Evolutionary conservation across 2,888 invertebrate species (phyloP).

Genomic region (Platycnemis pennipes): DNA sequence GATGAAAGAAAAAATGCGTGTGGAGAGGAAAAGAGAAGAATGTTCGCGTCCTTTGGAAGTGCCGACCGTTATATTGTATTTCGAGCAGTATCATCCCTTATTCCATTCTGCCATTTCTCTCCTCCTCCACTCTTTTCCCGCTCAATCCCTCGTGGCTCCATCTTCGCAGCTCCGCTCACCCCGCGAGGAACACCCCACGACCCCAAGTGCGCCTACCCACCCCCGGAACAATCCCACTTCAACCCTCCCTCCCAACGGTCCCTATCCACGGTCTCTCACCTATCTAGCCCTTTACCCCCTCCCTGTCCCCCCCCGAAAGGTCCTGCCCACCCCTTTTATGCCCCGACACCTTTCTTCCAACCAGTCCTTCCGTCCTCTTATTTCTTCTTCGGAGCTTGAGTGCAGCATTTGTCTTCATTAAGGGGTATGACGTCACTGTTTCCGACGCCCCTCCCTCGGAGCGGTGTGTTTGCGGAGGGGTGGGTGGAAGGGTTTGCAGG

Average conservation of each 20-base stretch:
- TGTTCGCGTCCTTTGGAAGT: too few relatives aligned
- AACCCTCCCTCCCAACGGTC: neutral
- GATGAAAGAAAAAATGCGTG: too few relatives aligned
- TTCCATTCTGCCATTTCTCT: neutral
- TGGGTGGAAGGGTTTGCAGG: neutral
- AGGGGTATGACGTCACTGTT: conserved; percentile 63
- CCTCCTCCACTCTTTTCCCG: neutral
- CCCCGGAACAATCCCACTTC: too few relatives aligned
- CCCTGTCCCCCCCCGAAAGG: neutral
- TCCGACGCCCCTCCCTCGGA: conserved; percentile 34
- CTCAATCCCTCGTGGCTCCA: neutral
- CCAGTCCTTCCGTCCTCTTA: conserved; percentile 37
- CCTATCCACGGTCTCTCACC: neutral
- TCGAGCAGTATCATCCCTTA: too few relatives aligned
- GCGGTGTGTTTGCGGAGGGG: conserved; percentile 25
- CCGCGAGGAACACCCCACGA: neutral
- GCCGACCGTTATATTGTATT: too few relatives aligned
- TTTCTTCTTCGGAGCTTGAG: conserved; percentile 61
- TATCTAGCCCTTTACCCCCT: neutral
- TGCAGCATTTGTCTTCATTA: conserved; percentile 68
- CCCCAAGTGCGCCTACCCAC: neutral
- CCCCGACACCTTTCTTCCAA: neutral
- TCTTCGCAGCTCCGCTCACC: neutral
- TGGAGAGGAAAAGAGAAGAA: too few relatives aligned
- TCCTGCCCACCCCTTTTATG: neutral